Evolutionary conservation across 2,888 invertebrate genomes (phyloP).

Genomic region (Calliphora vomitoria): DNA sequence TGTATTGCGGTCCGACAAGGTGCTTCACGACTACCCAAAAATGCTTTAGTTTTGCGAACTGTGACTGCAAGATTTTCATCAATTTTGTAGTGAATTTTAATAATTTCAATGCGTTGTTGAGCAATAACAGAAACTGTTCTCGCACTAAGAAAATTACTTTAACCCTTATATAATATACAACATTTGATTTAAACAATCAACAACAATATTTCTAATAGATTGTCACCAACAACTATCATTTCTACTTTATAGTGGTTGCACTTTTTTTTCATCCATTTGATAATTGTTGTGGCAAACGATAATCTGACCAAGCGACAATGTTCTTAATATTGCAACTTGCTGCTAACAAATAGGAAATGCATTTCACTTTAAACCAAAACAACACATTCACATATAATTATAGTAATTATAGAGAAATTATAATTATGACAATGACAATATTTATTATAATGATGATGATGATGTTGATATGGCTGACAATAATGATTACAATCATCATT

Average conservation of each 20-base stretch:
- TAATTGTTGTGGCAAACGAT: conserved; percentile 24
- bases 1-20: too few relatives aligned
- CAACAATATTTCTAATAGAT: conserved; percentile 52
- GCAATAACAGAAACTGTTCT: too few relatives aligned
- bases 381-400: conserved; percentile 55
- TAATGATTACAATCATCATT: conserved; percentile 29
- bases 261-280: neutral
- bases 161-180: neutral
- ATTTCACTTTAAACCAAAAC: conserved; percentile 63
- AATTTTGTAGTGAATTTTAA: too few relatives aligned
- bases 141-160: neutral
- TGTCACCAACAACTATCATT: conserved; percentile 33
- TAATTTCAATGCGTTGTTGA: too few relatives aligned
- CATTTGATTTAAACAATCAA: conserved; percentile 28
- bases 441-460: conserved; percentile 4
- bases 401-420: conserved; percentile 53
- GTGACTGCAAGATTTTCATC: too few relatives aligned
- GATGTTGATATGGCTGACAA: conserved; percentile 24
- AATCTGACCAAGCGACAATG: conserved; percentile 21
- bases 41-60: too few relatives aligned
- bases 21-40: too few relatives aligned
- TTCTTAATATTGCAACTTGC: conserved; percentile 12
- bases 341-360: conserved; percentile 66
- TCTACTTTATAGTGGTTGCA: neutral
- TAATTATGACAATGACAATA: conserved; percentile 18